phyloP scores from a whole-genome alignment of 1,140 invertebrate genomes.

The Drosophila kepulauana region DNA sequence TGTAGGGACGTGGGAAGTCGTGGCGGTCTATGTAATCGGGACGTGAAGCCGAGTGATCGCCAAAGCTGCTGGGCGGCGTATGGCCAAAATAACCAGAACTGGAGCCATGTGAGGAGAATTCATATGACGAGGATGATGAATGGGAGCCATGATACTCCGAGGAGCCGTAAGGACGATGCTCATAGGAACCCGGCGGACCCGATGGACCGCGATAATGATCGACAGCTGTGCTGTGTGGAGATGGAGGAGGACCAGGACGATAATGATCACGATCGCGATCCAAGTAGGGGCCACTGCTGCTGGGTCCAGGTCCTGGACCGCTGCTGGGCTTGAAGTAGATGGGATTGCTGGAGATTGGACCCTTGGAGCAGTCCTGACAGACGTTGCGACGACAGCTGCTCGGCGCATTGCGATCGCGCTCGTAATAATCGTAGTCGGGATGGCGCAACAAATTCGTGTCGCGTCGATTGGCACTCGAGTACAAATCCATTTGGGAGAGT shows the following conservation, averaged over 20 bases:
- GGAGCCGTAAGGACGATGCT: constrained; percentile 65
- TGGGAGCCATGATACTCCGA: constrained; percentile 55
- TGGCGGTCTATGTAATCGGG: constrained; percentile 75
- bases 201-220: constrained; percentile 80
- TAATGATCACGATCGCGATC: constrained; percentile 56
- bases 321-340: constrained; percentile 75
- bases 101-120: constrained; percentile 75
- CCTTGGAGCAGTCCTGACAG: constrained; percentile 77
- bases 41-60: constrained; percentile 51
- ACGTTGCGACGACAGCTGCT: constrained; percentile 81
- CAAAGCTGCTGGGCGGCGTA: constrained; percentile 73
- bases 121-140: constrained; percentile 45
- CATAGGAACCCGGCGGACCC: constrained; percentile 64
- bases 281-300: constrained; percentile 35
- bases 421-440: constrained; percentile 91
- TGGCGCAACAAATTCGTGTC: constrained; percentile 86
- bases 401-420: constrained; percentile 88
- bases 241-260: constrained; percentile 37
- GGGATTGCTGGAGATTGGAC: constrained; percentile 62
- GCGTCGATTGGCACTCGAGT: constrained; percentile 75
- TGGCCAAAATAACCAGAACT: constrained; percentile 74
- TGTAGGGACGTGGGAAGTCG: constrained; percentile 53
- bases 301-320: constrained; percentile 44
- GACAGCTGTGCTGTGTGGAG: constrained; percentile 66
- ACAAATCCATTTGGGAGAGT: constrained; percentile 88